phyloP scores from a whole-genome alignment of 1,140 invertebrate species.

The Mesaphorura yosii region DNA sequence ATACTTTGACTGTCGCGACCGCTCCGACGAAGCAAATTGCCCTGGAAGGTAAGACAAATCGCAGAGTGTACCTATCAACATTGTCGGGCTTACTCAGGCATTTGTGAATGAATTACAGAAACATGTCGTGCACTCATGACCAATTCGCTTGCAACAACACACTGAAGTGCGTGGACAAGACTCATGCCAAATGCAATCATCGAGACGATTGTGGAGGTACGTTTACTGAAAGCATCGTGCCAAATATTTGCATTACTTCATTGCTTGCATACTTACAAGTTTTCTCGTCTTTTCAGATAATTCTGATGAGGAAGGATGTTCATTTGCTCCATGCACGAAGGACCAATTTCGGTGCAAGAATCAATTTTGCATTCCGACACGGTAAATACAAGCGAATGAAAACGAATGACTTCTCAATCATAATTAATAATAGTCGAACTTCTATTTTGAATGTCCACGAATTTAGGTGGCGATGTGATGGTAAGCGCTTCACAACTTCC shows the following conservation, averaged over 20 bases:
- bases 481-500: no score
- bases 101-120: slow-evolving; percentile 70
- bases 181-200: slow-evolving; percentile 70
- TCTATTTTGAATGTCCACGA: neutral
- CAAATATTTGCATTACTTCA: no score
- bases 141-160: slow-evolving; percentile 76
- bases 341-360: slow-evolving; percentile 89
- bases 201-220: slow-evolving; percentile 64
- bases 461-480: slow-evolving; percentile 60
- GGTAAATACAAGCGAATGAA: slow-evolving; percentile 39
- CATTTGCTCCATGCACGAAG: slow-evolving; percentile 67
- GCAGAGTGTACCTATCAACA: neutral
- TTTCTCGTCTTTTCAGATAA: no score
- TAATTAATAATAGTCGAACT: slow-evolving; percentile 2
- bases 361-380: slow-evolving; percentile 74
- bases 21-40: slow-evolving; percentile 72
- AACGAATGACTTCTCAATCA: no score
- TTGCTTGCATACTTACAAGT: no score
- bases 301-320: slow-evolving; percentile 24
- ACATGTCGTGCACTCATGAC: slow-evolving; percentile 38
- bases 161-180: slow-evolving; percentile 64
- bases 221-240: no score
- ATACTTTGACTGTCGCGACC: slow-evolving; percentile 73
- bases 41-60: slow-evolving; percentile 24
- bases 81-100: neutral